Base-by-base conservation (phyloP, 2,888 invertebrate genomes). In the Eudasyphora cyanicolor region DNA sequence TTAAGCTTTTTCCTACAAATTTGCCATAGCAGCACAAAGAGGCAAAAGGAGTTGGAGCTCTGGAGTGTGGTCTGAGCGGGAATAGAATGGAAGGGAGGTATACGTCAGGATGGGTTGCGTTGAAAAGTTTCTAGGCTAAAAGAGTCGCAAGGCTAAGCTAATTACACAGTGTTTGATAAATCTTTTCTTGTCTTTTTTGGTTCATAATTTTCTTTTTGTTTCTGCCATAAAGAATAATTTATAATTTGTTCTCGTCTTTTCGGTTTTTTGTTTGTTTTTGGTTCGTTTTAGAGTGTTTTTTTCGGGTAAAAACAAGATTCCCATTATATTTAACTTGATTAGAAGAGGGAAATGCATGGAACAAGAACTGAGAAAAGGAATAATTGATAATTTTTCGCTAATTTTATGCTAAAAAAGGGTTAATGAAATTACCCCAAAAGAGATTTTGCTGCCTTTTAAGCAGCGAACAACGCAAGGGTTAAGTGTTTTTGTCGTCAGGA, bases 131-230 rank as follows among this genome's bases (percentile, higher is more conserved):
- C 29, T 19, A 38, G 80, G 77, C 75, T 60, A 78, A 82, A 79
- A 78, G 84, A 84, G 84, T 84, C 78, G 75, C 62, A 76, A 84
- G 78, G 81, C 81, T 84, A 84, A 76, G 81, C 84, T 84, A 84
- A 84, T 84, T 84, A 81, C 73, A 78, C 78, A 73, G 78, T 42
- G 64, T 73, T 84, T 81, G 76, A 81, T 73, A 84, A 84, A 84
- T 81, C 77, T 78, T 84, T 83, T 73, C n/a, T n/a, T n/a, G n/a
- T n/a, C n/a, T 73, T 14, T 21, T 24, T 69, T 32, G 27, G 8
- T 32, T 29, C 29, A 19, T 71, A 54, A 21, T 19, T 54, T 45
- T 57, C 24, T 14, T 79, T 76, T 67, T 79, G 49, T 67, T 57
- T 60, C n/a, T 67, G 71, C 10, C 62, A 69, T 54, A 76, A 73